phyloP scores from a whole-genome alignment of 1,140 invertebrate species.

The Habropoda laboriosa region DNA sequence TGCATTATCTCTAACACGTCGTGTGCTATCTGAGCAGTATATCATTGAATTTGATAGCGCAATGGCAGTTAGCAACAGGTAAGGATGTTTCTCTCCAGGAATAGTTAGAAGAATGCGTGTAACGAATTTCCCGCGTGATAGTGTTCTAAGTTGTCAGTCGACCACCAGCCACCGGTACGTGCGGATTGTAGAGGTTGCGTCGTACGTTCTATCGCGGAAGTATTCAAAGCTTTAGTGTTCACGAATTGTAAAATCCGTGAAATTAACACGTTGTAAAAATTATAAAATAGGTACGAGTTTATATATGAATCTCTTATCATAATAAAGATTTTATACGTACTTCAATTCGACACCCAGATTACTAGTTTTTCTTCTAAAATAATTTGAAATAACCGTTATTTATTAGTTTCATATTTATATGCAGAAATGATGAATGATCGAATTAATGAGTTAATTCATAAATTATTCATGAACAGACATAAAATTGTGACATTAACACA shows the following conservation, averaged over 20 bases:
- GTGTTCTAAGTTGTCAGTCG: slow-evolving; percentile 27
- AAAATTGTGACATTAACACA: no score
- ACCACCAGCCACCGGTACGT: slow-evolving; percentile 32
- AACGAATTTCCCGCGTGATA: slow-evolving; percentile 24
- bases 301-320: background rate
- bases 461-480: no score
- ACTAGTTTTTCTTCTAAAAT: background rate
- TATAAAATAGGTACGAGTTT: background rate
- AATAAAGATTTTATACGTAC: background rate
- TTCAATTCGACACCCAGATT: background rate
- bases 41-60: no score
- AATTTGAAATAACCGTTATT: no score
- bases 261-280: background rate
- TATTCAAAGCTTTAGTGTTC: slow-evolving; percentile 10
- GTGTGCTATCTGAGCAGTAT: no score
- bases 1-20: no score
- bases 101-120: background rate
- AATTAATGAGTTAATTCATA: no score
- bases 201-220: background rate
- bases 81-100: background rate
- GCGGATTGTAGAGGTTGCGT: background rate
- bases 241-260: background rate
- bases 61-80: background rate
- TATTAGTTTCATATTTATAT: background rate
- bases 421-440: no score